A percentile compares a stretch with the other conserved stretches of the same genome.
Conservation (phyloP, 1,140 invertebrate species). For the Trachelipus rathkii region DNA sequence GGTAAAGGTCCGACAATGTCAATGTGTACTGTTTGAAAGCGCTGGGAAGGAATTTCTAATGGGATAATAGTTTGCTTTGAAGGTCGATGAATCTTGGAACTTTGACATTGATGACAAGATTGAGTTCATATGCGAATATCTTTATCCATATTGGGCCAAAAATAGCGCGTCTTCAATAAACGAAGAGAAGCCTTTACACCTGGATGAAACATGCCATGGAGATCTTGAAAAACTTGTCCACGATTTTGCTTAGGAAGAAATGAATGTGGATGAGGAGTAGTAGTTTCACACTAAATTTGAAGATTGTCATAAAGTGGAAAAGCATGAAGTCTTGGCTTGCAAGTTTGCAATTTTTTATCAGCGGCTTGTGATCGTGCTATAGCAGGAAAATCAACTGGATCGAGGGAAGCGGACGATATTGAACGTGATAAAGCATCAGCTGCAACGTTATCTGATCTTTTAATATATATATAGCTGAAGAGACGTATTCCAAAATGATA, state of each 20-base stretch:
- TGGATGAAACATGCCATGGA: no score
- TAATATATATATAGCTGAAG: neutral
- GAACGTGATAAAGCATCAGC: neutral
- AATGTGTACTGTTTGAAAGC: no score
- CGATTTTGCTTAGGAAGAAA: neutral
- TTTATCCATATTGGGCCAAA: no score
- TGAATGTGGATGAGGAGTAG: neutral
- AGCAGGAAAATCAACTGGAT: neutral
- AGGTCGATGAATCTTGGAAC: no score
- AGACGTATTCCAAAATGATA: neutral
- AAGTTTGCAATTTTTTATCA: neutral
- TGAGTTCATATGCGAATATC: no score
- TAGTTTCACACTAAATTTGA: neutral
- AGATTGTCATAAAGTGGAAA: conserved; percentile 9
- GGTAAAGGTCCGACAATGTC: no score
- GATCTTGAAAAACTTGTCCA: no score
- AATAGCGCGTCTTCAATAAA: no score
- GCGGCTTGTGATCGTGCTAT: neutral
- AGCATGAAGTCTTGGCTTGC: neutral
- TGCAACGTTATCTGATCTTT: neutral
- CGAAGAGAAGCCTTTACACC: no score
- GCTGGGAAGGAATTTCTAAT: no score
- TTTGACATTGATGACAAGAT: no score
- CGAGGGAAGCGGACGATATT: neutral
- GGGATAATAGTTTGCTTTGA: no score